phyloP scores from a whole-genome alignment of 2,797 vertebrate genomes.

The Serranus cabrilla region DNA sequence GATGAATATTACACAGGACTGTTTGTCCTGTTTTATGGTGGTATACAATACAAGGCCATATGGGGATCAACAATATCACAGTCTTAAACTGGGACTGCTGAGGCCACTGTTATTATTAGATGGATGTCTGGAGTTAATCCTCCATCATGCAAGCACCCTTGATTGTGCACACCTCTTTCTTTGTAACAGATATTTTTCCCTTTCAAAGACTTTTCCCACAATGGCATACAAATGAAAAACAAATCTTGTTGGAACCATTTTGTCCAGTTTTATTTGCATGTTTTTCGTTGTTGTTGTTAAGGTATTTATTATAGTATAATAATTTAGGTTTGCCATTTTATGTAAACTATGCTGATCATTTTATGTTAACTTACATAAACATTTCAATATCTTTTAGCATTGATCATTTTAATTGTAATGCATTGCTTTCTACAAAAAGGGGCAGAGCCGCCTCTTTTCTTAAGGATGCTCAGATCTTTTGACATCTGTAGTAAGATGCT shows the following conservation, averaged over 20 bases:
- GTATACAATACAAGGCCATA: conserved; percentile 58
- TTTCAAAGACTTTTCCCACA: background rate
- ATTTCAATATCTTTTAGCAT: background rate
- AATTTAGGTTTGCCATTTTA: background rate
- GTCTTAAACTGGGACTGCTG: conserved; percentile 43
- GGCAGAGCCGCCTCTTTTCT: no score
- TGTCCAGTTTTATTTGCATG: background rate
- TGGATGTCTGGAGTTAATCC: conserved; percentile 59
- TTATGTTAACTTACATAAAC: background rate
- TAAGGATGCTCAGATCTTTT: no score
- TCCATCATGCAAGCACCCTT: conserved; percentile 42
- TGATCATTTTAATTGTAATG: no score
- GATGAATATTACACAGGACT: conserved; percentile 56
- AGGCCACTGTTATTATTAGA: conserved; percentile 59
- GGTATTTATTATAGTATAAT: background rate
- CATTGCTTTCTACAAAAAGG: no score
- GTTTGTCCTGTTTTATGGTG: conserved; percentile 43
- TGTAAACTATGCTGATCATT: background rate
- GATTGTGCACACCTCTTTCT: conserved; percentile 34
- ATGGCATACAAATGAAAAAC: background rate
- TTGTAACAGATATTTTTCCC: conserved; percentile 19
- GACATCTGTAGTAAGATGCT: no score
- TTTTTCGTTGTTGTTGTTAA: background rate
- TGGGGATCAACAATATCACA: conserved; percentile 64
- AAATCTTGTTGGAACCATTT: background rate